Evolutionary conservation across 2,797 vertebrate genomes (phyloP).

Genomic region (Pelodytes ibericus): DNA sequence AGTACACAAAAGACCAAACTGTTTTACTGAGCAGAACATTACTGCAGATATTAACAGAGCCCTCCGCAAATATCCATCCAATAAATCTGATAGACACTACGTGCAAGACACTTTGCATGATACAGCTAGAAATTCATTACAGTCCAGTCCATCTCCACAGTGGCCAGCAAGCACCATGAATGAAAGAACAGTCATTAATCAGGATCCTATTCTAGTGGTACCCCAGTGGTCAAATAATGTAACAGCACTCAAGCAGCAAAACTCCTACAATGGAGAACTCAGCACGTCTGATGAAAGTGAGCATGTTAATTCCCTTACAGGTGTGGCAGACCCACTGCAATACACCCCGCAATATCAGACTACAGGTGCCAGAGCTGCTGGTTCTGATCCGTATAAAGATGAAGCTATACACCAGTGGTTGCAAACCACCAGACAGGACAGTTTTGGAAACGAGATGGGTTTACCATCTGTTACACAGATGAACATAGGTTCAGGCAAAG

Average conservation of each 20-base stretch:
- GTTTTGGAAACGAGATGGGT: not conserved
- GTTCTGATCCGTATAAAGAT: not conserved
- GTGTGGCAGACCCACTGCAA: not conserved
- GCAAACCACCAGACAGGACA: not conserved
- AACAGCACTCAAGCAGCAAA: not conserved
- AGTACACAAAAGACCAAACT: not conserved
- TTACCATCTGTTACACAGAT: not conserved
- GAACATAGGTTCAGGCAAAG: not conserved
- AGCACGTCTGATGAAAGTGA: not conserved
- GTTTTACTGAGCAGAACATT: not conserved
- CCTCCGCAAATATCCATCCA: not conserved
- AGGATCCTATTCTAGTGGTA: not conserved
- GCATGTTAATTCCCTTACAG: not conserved
- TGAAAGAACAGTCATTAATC: not conserved
- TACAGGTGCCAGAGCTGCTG: not conserved
- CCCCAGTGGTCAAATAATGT: not conserved
- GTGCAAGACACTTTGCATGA: not conserved
- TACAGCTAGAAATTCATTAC: not conserved
- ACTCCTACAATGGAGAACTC: not conserved
- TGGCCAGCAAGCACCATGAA: not conserved
- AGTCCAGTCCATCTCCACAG: not conserved
- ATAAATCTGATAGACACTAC: not conserved
- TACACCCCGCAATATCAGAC: not conserved
- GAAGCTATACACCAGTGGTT: not conserved
- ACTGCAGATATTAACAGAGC: not conserved